Base-by-base conservation (phyloP, 2,888 invertebrate species). In the Lydus trimaculatus region DNA sequence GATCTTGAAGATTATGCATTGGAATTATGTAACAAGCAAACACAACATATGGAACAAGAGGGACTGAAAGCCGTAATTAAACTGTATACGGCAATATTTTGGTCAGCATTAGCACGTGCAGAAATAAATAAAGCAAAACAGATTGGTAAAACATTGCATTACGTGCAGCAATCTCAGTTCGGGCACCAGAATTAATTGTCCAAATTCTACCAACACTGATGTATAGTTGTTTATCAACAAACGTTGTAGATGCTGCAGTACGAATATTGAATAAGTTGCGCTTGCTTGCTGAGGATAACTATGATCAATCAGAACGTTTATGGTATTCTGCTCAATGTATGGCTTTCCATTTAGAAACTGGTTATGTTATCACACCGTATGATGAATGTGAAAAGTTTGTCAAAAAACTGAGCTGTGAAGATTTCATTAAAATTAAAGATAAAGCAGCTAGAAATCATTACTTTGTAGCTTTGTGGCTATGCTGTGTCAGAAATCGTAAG, bases 241-340 rank as follows among this genome's bases (percentile, higher is more conserved):
- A n/a, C n/a, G n/a, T n/a, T n/a, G n/a, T n/a, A 58, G 78, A 80
- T 52, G 86, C 87, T 76, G 84, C 83, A 11, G 83, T 85, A 33
- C 76, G 82, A 17, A 76, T 87, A 31, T 76, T 87, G n/a, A 82
- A 84, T 56, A 86, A 87, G 78, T 78, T 88, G 39, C 83, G 80
- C 58, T 78, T 75, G 66, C 72, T 76, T 59, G 67, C 79, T 2
- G 71, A 71, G 8, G 79, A 81, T 67, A 82, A 83, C 69, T 71
- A 69, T 0, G 82, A 83, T 65, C 78, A 77, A 69, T 77, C 82
- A 11, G 80, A 81, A 80, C 25, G 86, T 75, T 87, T 88, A 0
- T 90, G 90, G 89, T n/a, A n/a, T n/a, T n/a, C n/a, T n/a, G n/a
- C 87, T 9, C 83, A 89, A 31, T 87, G 89, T 52, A n/a, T n/a